Percentiles rank a stretch among this genome's conserved stretches.
These are phyloP conservation scores for Portevinia maculata DNA, from an alignment of 2,888 invertebrate genomes.

Conservation along the genomic window DNA sequence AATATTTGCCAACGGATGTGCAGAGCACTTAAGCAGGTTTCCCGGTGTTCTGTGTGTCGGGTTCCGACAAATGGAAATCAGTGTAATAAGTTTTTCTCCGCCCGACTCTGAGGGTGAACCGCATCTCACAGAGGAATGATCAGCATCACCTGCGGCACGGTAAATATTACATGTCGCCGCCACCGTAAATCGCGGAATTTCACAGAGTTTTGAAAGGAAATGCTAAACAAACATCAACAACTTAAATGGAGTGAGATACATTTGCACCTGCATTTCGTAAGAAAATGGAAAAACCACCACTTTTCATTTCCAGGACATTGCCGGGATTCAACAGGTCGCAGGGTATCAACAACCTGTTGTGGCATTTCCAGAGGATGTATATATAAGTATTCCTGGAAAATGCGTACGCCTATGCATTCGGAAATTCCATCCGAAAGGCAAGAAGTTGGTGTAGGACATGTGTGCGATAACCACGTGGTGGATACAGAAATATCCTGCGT, in stretches of 20 bases:
- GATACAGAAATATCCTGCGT: slow-evolving; percentile 15
- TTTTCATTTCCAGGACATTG: slow-evolving; percentile 45
- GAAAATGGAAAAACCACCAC: slow-evolving; percentile 23
- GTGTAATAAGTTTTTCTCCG: not conserved
- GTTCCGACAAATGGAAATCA: slow-evolving; percentile 61
- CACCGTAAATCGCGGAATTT: slow-evolving; percentile 35
- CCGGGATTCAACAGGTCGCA: slow-evolving; percentile 40
- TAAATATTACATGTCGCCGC: slow-evolving; percentile 57
- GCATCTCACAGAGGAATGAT: slow-evolving; percentile 36
- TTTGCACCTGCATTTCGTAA: slow-evolving; percentile 45
- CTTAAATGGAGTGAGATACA: not conserved
- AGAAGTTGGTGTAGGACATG: slow-evolving; percentile 11
- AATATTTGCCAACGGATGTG: slow-evolving; percentile 70
- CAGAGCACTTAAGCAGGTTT: slow-evolving; percentile 54
- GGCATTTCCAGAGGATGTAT: slow-evolving; percentile 34
- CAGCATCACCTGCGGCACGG: slow-evolving; percentile 67
- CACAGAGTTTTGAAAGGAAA: slow-evolving; percentile 16
- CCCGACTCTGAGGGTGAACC: slow-evolving; percentile 53
- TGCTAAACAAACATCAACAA: slow-evolving; percentile 47
- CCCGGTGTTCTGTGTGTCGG: slow-evolving; percentile 2
- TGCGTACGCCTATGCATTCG: slow-evolving; percentile 59
- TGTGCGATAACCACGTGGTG: slow-evolving; percentile 42
- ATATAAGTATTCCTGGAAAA: slow-evolving; percentile 49
- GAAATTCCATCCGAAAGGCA: slow-evolving; percentile 25
- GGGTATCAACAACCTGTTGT: slow-evolving; percentile 56